Conservation (phyloP, 2,113 vertebrate genomes). For the Callaeas wilsoni region DNA sequence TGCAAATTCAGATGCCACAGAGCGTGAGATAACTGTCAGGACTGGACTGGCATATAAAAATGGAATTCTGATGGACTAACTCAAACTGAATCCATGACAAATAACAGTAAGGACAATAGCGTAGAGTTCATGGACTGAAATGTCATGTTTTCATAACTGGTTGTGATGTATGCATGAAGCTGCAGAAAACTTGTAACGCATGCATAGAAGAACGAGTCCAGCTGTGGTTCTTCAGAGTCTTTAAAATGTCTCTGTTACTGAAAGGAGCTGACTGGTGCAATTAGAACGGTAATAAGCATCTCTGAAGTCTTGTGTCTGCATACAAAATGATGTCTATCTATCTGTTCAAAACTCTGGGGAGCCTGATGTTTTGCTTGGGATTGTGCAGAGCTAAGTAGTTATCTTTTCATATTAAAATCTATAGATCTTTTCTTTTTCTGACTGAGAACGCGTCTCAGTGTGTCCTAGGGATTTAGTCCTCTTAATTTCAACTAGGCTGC, state of each 20-base stretch:
- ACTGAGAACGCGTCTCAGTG: background rate
- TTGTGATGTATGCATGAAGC: background rate
- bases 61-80: background rate
- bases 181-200: background rate
- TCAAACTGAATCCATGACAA: background rate
- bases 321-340: background rate
- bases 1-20: background rate
- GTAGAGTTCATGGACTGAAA: background rate
- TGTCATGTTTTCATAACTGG: background rate
- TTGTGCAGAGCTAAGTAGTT: background rate
- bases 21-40: background rate
- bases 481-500: background rate
- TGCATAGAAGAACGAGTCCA: background rate
- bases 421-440: background rate
- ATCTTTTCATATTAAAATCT: constrained; percentile 5
- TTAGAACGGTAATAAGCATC: background rate
- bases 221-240: background rate
- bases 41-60: fast-evolving
- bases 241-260: background rate
- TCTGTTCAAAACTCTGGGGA: background rate
- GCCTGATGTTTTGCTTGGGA: background rate
- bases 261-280: constrained; percentile 2
- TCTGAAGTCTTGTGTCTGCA: background rate
- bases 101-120: background rate
- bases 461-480: background rate